These are phyloP conservation scores for Sarcophaga caerulescens DNA, from an alignment of 2,888 invertebrate species.

Conservation along the genomic window DNA sequence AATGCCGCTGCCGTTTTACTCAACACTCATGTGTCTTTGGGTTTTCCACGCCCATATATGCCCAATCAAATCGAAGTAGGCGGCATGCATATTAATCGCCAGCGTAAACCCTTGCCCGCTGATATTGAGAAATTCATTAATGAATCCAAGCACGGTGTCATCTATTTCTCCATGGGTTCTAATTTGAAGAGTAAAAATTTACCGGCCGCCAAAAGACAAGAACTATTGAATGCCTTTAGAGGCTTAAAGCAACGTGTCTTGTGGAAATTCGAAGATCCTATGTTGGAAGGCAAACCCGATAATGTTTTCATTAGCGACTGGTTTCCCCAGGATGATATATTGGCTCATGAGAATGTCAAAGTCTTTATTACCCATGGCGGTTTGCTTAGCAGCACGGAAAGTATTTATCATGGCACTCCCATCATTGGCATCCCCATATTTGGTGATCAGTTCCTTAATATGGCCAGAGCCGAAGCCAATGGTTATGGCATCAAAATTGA, in stretches of 20 bases:
- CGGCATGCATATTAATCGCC: slow-evolving; percentile 79
- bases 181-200: slow-evolving; percentile 76
- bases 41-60: slow-evolving; percentile 78
- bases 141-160: slow-evolving; percentile 80
- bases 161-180: slow-evolving; percentile 82
- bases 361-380: slow-evolving; percentile 82
- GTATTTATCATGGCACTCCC: slow-evolving; percentile 82
- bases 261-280: slow-evolving; percentile 81
- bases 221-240: slow-evolving; percentile 73
- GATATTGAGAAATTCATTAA: slow-evolving; percentile 80
- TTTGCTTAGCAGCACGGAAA: slow-evolving; percentile 81
- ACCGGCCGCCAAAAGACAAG: slow-evolving; percentile 73
- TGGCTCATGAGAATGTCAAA: slow-evolving; percentile 81
- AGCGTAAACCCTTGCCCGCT: slow-evolving; percentile 74
- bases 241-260: slow-evolving; percentile 79
- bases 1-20: slow-evolving; percentile 77
- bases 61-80: slow-evolving; percentile 81
- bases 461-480: slow-evolving; percentile 79
- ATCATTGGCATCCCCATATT: slow-evolving; percentile 82
- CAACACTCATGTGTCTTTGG: slow-evolving; percentile 78
- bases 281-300: slow-evolving; percentile 75
- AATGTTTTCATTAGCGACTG: slow-evolving; percentile 80
- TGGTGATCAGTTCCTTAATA: slow-evolving; percentile 82
- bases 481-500: slow-evolving; percentile 80
- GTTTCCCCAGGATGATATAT: slow-evolving; percentile 81